Base-by-base conservation (phyloP, 2,113 vertebrate species). In the Trachemys scripta region DNA sequence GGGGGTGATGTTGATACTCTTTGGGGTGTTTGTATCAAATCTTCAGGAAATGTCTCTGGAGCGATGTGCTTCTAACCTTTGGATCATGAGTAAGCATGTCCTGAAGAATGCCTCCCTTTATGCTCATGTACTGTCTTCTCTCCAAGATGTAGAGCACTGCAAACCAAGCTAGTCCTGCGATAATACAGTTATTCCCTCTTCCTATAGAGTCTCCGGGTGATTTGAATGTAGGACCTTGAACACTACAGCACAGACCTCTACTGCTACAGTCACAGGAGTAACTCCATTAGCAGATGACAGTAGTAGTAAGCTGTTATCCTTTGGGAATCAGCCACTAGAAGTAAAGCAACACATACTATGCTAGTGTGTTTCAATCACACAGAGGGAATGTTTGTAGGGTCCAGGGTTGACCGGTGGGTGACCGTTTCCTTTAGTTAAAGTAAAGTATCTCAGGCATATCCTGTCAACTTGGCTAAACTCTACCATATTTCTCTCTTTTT, bases 381-480 rank as follows among this genome's bases (percentile, higher is more conserved):
- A 4, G 5, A 50, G 17, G 84, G 19, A 49, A 38, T 76, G 17
- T 80, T 80, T 85, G 45, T 84, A 86, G 56, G 22, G 50, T 50
- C 90, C 90, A 65, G 82, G 38, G 72, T 75, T 93, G 91, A 13
- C 49, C 82, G n/a, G 59, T 72, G 35, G 81, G 22, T 29, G 25
- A 13, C 57, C 19, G 17, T 54, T 90, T 85, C 57, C 45, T 95
- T 87, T 90, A 86, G 51, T 81, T 88, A 82, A 65, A 65, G 51
- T 29, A 84, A 82, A 50, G 4, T 3, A 38, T 38, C 79, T 88
- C 82, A 87, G 50, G 54, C 80, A 12, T 16, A 50, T 79, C 27
- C 27, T 53, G 45, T 93, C 29, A 84, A 51, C 19, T 42, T 69
- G 11, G 14, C 35, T 29, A 47, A 69, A 51, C 19, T 85, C n/a